Conservation (phyloP, 2,888 invertebrate species). For the Cerastis rubricosa region DNA sequence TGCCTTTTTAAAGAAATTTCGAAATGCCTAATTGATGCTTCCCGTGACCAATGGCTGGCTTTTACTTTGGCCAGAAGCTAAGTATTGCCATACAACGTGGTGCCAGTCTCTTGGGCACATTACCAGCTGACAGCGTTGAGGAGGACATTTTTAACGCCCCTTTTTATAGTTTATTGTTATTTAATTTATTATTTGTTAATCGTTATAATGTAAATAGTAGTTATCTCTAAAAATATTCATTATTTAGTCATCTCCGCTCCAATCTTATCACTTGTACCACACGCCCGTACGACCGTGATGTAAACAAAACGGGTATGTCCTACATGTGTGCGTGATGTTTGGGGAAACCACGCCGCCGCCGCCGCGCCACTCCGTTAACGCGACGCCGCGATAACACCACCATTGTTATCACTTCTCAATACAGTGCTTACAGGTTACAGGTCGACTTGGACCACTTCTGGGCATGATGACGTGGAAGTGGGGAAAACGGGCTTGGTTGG, state of each 20-base stretch:
- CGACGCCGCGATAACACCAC: constrained; percentile 51
- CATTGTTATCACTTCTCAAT: constrained; percentile 37
- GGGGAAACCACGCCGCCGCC: constrained; percentile 66
- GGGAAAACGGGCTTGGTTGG: background rate
- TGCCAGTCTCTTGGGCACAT: too few species aligned
- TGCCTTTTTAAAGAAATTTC: too few species aligned
- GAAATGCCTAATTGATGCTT: too few species aligned
- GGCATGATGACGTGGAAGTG: background rate
- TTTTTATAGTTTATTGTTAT: too few species aligned
- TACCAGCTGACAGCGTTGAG: too few species aligned
- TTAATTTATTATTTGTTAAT: too few species aligned
- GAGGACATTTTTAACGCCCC: too few species aligned
- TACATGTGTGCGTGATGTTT: constrained; percentile 67
- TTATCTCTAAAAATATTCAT: background rate
- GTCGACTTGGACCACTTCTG: constrained; percentile 16
- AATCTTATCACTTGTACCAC: constrained; percentile 49
- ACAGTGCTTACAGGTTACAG: constrained; percentile 1
- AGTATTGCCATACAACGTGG: too few species aligned
- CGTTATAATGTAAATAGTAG: too few species aligned
- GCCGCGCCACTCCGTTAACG: constrained; percentile 30
- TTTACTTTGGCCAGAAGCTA: too few species aligned
- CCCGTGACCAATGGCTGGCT: too few species aligned
- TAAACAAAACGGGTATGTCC: constrained; percentile 66
- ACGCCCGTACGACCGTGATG: constrained; percentile 48
- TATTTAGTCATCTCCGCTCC: background rate